phyloP scores from a whole-genome alignment of 2,113 vertebrate species.

The Lota lota region DNA sequence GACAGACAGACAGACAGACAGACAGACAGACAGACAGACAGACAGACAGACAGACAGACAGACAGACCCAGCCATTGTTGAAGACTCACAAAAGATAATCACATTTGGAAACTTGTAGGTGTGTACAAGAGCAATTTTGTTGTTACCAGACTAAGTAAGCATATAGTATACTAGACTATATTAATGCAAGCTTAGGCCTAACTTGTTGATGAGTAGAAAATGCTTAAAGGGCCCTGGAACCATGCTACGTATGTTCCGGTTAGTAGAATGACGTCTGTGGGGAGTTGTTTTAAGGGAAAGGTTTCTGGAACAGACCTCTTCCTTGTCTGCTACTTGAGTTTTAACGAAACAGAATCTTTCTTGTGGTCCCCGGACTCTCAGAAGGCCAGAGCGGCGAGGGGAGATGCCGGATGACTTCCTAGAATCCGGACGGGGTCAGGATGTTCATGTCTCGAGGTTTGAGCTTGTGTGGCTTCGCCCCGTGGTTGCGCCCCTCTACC shows the following conservation, averaged over 20 bases:
- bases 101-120: no score
- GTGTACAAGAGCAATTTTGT: no score
- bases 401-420: neutral
- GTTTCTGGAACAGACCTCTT: neutral
- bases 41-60: neutral
- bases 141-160: no score
- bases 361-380: conserved; percentile 3
- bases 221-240: no score
- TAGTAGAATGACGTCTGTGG: neutral
- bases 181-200: no score
- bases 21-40: neutral
- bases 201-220: no score
- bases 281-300: neutral
- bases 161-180: no score
- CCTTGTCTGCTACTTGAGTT: neutral
- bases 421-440: conserved; percentile 90
- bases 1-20: neutral
- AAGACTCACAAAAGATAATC: no score
- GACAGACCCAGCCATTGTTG: no score
- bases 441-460: conserved; percentile 86
- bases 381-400: conserved; percentile 26
- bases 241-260: no score
- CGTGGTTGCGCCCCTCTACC: conserved; percentile 74
- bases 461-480: conserved; percentile 80
- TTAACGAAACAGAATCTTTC: neutral